Base-by-base conservation (phyloP, 2,113 vertebrate species). In the Xyliphius kryptos region DNA sequence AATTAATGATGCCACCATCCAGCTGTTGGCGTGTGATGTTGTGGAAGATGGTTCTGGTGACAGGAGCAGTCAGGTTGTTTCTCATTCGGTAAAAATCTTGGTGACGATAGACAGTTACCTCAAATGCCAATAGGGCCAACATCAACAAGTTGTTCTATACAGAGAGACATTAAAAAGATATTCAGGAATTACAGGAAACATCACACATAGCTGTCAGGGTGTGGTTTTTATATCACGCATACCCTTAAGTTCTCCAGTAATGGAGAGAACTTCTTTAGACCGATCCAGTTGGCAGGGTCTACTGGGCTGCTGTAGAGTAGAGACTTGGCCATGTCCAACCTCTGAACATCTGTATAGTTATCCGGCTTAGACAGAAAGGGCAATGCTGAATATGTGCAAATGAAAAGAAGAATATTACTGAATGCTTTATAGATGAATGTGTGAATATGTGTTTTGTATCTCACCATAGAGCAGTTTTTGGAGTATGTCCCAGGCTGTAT, bases 21-120 rank as follows among this genome's bases (percentile, higher is more conserved):
- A 98, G 80, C 77, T 98, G 95, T 40, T 90, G 88, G 58, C 93
- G 89, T 9, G 96, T 98, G 73, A 94, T 88, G 66, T 94, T 89
- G 60, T 98, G 94, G 80, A 98, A 98, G 79, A 98, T 94, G 5
- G 92, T 95, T 75, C 78, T 90, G 12, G 94, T 91, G 10, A 92
- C 91, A 0, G 96, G 96, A 17, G 90, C 68, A 0, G 85, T 85
- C 54, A 97, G 88, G 67, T 92, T 97, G 80, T 95, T 97, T 72
- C 90, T 89, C 67, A 92, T 86, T 13, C 95, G 84, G 69, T 91
- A 95, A 75, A 93, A 97, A 20, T 91, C 83, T 70, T 98, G 96
- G 73, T 98, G 96, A 32, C 95, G 91, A 70, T 96, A 97, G 76
- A 98, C 82, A 22, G 95, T 98, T 46, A 97, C 93, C 83, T 98